These are phyloP conservation scores for Andrena marginata DNA, from an alignment of 2,888 invertebrate species.

Conservation along the genomic window DNA sequence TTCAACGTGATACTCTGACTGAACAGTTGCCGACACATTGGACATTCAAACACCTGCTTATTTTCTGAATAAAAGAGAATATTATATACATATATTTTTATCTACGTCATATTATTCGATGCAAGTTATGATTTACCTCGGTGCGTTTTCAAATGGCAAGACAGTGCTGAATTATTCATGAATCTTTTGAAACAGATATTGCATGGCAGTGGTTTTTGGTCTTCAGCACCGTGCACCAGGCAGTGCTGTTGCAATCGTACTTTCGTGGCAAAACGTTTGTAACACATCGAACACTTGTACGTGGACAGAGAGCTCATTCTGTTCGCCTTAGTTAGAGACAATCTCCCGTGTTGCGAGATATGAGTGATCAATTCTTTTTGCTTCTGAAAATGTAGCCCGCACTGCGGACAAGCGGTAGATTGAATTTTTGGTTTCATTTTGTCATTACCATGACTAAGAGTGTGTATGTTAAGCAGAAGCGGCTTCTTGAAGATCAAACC, in stretches of 20 bases:
- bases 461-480: slow-evolving; percentile 86
- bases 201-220: slow-evolving; percentile 90
- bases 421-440: slow-evolving; percentile 77
- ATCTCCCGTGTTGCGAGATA: slow-evolving; percentile 84
- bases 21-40: slow-evolving; percentile 90
- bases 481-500: slow-evolving; percentile 84
- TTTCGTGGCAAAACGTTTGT: slow-evolving; percentile 88
- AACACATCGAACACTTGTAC: slow-evolving; percentile 89
- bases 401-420: slow-evolving; percentile 78
- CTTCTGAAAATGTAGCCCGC: slow-evolving; percentile 76
- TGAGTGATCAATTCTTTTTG: slow-evolving; percentile 85
- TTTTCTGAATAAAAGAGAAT: slow-evolving; percentile 81
- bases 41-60: slow-evolving; percentile 90
- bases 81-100: not conserved
- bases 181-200: slow-evolving; percentile 89
- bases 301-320: slow-evolving; percentile 81
- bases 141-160: slow-evolving; percentile 91
- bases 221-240: slow-evolving; percentile 89
- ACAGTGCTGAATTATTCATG: slow-evolving; percentile 90
- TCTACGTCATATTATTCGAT: not conserved
- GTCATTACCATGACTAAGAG: slow-evolving; percentile 85
- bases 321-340: slow-evolving; percentile 77
- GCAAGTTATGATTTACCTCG: slow-evolving; percentile 80
- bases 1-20: slow-evolving; percentile 89
- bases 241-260: slow-evolving; percentile 89